Evolutionary conservation across 92 coral and sea anemone genomes (phyloP), one percentile per base, ranked within the genome.

Genomic region (Epizoanthus fatuus): DNA sequence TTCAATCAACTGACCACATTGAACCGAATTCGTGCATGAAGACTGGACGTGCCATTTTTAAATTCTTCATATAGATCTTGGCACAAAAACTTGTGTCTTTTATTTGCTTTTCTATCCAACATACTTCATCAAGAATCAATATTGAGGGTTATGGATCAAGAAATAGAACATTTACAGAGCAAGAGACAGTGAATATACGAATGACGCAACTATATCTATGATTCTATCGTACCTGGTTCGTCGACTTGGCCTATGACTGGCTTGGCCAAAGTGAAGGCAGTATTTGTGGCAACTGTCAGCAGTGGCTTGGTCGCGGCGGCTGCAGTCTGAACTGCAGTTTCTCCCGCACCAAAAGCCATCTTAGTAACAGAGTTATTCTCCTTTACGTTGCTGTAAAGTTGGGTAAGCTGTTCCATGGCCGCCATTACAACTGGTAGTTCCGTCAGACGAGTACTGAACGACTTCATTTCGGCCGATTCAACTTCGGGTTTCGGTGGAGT

Each of bases 281-380:
- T 88, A 55, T 83, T 87, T 5, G 97, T 92, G 63, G 96, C 96
- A 16, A 92, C 93, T 3, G 88, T 76, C 22, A 94, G 81, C 7
- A 97, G 42, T 4, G 92, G 96, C 65, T 93, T 93, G 1, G 99
- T 91, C 9, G 98, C 96, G 29, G 95, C 85, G 80, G 93, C 89
- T 13, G 96, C 99, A 32, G 90, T 90, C 19, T 94, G 84, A 22
- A 93, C 82, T 54, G 98, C 94, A 63, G 89, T 93, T 90, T 97
- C 99, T 29, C 99, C 99, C 5, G 99, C 98, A 72, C 91, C 87
- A 67, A 96, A 97, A 59, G 98, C 99, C 92, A 89, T 90, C 72
- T 92, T 92, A 20, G 99, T 93, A 45, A 97, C 93, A 22, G 87
- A 60, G 53, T 97, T 93, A n/a, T 72, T 84, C 83, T 95, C 95